phyloP scores from a whole-genome alignment of 2,888 invertebrate genomes.

The Colostygia pectinataria region DNA sequence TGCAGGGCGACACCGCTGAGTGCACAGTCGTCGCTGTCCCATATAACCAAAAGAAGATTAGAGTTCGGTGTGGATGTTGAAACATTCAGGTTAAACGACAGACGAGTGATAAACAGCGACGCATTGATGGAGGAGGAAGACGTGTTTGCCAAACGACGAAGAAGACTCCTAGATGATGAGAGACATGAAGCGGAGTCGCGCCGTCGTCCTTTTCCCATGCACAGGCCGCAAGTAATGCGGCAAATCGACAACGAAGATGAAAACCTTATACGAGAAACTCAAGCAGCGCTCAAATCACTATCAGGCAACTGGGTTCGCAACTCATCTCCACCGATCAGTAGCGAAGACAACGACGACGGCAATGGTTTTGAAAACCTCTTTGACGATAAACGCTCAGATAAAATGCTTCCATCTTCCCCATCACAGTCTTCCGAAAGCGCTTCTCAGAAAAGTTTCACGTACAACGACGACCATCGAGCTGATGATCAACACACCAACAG shows the following conservation, averaged over 20 bases:
- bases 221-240: constrained; percentile 65
- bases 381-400: constrained; percentile 89
- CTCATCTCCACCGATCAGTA: constrained; percentile 84
- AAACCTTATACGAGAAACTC: constrained; percentile 92
- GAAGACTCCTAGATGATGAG: constrained; percentile 77
- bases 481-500: constrained; percentile 42
- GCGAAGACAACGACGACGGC: constrained; percentile 88
- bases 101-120: constrained; percentile 61
- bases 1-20: constrained; percentile 80
- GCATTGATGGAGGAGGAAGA: constrained; percentile 77
- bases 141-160: constrained; percentile 65
- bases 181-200: constrained; percentile 55
- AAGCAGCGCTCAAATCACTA: constrained; percentile 93
- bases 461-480: constrained; percentile 43
- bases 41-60: constrained; percentile 88
- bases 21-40: constrained; percentile 83
- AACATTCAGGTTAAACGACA: constrained; percentile 66
- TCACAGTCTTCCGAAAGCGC: constrained; percentile 84
- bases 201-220: constrained; percentile 53
- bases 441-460: constrained; percentile 87
- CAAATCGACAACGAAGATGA: constrained; percentile 87
- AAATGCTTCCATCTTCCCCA: constrained; percentile 86
- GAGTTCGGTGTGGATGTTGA: constrained; percentile 84
- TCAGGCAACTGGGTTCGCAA: constrained; percentile 93
- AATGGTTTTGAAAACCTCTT: constrained; percentile 93